Evolutionary conservation across 2,797 vertebrate genomes (phyloP).

Genomic region (Dallia pectoralis): DNA sequence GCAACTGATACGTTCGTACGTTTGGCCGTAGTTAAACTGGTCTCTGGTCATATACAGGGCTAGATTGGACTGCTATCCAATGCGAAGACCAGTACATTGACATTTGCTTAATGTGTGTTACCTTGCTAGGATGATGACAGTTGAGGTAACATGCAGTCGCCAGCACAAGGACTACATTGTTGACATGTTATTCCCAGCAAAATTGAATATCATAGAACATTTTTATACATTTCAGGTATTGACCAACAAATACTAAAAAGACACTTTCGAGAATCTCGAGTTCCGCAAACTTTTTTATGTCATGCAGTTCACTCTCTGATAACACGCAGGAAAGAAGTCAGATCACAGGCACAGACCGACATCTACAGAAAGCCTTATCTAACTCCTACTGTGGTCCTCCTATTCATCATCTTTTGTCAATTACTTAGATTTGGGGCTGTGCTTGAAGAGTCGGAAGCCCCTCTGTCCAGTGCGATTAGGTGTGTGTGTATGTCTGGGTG

Average conservation of each 20-base stretch:
- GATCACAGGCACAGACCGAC: neutral
- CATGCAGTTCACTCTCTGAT: neutral
- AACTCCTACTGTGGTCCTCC: constrained; percentile 24
- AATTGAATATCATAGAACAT: neutral
- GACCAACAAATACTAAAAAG: neutral
- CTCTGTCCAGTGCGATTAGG: constrained; percentile 77
- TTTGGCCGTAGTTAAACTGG: constrained; percentile 33
- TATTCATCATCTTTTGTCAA: constrained; percentile 75
- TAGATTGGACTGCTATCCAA: neutral
- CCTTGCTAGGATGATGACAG: neutral
- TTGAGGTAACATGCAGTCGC: neutral
- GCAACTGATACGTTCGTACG: constrained; percentile 55
- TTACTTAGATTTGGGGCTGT: constrained; percentile 77
- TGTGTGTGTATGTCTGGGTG: constrained; percentile 44
- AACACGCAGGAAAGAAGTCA: neutral
- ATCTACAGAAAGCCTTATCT: constrained; percentile 29
- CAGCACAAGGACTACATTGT: neutral
- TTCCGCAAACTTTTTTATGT: neutral
- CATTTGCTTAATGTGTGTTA: neutral
- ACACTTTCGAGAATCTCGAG: neutral
- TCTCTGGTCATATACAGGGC: constrained; percentile 40
- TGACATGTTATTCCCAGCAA: neutral
- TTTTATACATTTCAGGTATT: neutral
- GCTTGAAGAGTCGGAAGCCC: constrained; percentile 71
- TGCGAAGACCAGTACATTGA: neutral